Evolutionary conservation across 1,140 invertebrate species (phyloP), one percentile per base, ranked within the genome.

Genomic region (Danaus melanippus): DNA sequence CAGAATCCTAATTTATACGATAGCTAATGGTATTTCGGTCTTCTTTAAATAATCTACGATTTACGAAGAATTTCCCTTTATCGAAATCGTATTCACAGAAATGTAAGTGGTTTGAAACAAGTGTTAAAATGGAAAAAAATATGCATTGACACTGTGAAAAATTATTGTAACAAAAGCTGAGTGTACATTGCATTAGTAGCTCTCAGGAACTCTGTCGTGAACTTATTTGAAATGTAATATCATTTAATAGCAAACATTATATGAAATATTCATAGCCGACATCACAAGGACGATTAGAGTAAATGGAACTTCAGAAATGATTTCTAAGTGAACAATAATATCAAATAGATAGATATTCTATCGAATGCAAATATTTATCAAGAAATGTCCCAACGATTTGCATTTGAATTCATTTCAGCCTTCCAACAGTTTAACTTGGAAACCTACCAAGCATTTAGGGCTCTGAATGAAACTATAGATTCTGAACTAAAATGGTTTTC

Each of bases 371-470:
- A 32, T 32, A 32, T 32, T 32, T 32, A 32, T 32, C 21, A 55
- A 42, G 39, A 49, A 56, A 56, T 42, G 54, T 56, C 47, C 47
- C 54, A 44, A 45, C 47, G 49, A 49, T 50, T 45, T 57, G 43
- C 52, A 51, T 41, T 51, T 46, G 47, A 60, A 60, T 55, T 60
- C 53, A 56, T 56, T 60, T 52, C 43, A 45, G 40, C 58, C 48
- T 46, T 50, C 58, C 40, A 51, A 55, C 58, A 52, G 58, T 60
- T 60, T 60, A 60, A 56, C 53, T 60, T 60, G 58, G 58, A 55
- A 60, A 50, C 43, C 45, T 56, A 51, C 58, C 58, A 60, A 60
- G 58, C 53, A 60, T 60, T 60, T 60, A 60, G 58, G 58, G 53
- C 58, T 60, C 40, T 12, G 53, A 60, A 60, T 60, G 49, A 52